These are phyloP conservation scores for Congeria kusceri DNA, from an alignment of 2,888 invertebrate genomes.

Conservation along the genomic window DNA sequence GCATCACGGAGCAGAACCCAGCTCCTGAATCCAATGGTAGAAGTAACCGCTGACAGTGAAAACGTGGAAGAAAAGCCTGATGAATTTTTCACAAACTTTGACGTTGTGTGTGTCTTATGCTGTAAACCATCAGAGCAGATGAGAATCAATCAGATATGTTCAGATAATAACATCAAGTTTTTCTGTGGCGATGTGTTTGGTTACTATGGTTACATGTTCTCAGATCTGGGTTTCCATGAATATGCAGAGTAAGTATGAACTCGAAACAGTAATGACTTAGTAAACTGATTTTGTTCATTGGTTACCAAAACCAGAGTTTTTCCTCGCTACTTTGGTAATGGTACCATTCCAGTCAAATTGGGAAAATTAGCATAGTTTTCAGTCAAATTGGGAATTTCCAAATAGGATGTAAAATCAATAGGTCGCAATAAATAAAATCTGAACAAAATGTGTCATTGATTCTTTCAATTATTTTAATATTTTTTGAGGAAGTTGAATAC, in stretches of 20 bases:
- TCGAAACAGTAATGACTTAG: too few species aligned
- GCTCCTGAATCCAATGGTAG: conserved; percentile 97
- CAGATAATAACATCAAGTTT: conserved; percentile 91
- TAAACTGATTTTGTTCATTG: too few species aligned
- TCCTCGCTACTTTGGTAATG: too few species aligned
- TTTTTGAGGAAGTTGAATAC: too few species aligned
- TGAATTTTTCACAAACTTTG: conserved; percentile 90
- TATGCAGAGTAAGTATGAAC: conserved; percentile 90
- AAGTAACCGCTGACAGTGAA: conserved; percentile 87
- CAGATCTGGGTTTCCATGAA: conserved; percentile 94
- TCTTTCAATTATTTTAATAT: too few species aligned
- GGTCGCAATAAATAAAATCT: too few species aligned
- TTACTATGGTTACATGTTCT: conserved; percentile 95
- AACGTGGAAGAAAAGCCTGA: conserved; percentile 90
- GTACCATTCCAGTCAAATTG: too few species aligned
- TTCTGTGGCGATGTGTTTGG: conserved; percentile 97
- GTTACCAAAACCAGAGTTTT: too few species aligned
- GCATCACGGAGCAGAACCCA: conserved; percentile 92
- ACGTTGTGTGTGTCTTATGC: conserved; percentile 93
- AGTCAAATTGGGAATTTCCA: too few species aligned
- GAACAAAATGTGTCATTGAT: too few species aligned
- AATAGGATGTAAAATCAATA: too few species aligned
- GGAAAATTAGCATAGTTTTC: too few species aligned
- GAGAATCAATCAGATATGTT: conserved; percentile 89
- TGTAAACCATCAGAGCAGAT: conserved; percentile 90